phyloP scores from a whole-genome alignment of 2,113 vertebrate genomes.

The Dunckerocampus dactyliophorus region DNA sequence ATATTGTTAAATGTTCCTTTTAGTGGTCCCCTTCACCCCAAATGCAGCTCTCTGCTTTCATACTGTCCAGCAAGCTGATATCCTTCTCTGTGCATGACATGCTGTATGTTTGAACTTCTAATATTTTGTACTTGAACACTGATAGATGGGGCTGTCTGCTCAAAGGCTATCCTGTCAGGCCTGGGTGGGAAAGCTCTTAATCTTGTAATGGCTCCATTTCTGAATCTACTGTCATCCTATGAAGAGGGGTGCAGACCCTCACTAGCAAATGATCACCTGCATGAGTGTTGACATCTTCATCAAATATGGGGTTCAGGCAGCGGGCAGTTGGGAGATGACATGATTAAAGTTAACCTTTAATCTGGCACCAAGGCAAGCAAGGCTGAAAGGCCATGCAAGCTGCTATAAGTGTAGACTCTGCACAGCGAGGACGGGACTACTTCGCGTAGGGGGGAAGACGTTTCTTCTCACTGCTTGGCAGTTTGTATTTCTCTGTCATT shows the following conservation, averaged over 20 bases:
- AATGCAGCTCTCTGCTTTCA: constrained; percentile 4
- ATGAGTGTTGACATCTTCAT: constrained; percentile 55
- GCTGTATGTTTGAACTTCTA: constrained; percentile 26
- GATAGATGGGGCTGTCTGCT: constrained; percentile 45
- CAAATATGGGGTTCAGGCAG: constrained; percentile 29
- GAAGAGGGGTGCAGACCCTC: constrained; percentile 14
- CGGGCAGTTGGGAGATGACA: constrained; percentile 23
- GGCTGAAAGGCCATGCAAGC: constrained; percentile 23
- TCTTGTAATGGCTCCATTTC: constrained; percentile 53
- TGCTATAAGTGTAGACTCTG: constrained; percentile 25
- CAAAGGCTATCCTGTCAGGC: constrained; percentile 53
- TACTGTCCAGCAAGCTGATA: background rate
- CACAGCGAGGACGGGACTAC: background rate
- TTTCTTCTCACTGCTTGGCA: background rate
- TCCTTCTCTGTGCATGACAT: constrained; percentile 17
- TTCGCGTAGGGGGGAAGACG: background rate
- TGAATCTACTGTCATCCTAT: constrained; percentile 32
- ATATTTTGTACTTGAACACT: constrained; percentile 41
- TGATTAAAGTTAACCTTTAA: constrained; percentile 58
- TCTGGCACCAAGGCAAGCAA: constrained; percentile 18
- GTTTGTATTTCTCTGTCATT: background rate
- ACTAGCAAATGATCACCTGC: constrained; percentile 43
- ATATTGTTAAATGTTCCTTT: background rate
- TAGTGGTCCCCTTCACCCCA: background rate
- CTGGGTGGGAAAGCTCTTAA: constrained; percentile 45